These are phyloP conservation scores for Leptobrachium ailaonicum DNA, from an alignment of 2,113 vertebrate genomes.

Conservation along the genomic window DNA sequence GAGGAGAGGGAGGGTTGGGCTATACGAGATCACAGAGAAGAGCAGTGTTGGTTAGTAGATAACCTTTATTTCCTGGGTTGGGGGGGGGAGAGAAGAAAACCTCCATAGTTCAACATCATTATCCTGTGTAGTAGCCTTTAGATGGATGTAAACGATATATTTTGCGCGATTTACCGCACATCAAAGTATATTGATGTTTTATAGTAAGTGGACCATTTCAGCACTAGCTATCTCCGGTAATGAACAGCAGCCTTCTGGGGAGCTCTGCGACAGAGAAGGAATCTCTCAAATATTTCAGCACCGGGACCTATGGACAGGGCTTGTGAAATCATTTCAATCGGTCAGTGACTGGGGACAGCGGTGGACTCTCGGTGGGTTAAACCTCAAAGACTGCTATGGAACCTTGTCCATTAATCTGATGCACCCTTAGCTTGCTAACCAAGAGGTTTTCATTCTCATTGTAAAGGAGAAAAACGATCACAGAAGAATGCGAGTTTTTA, in stretches of 20 bases:
- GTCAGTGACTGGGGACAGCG: not conserved
- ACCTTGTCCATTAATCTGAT: not conserved
- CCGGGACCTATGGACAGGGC: not conserved
- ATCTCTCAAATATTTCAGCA: not conserved
- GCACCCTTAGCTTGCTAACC: constrained; percentile 2
- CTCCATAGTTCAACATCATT: constrained; percentile 7
- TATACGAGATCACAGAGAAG: constrained; percentile 26
- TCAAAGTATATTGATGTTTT: not conserved
- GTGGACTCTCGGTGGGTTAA: not conserved
- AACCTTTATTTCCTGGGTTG: constrained; percentile 8
- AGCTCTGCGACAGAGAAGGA: not conserved
- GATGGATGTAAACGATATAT: not conserved
- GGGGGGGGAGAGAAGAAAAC: constrained; percentile 1
- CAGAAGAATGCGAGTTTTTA: constrained; percentile 2
- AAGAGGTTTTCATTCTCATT: constrained; percentile 13
- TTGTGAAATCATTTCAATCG: not conserved
- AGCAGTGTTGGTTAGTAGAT: constrained; percentile 36
- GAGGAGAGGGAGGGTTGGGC: constrained; percentile 10
- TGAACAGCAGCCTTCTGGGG: not conserved
- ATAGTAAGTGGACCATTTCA: not conserved
- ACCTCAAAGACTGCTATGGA: constrained; percentile 15
- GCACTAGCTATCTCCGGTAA: constrained; percentile 11
- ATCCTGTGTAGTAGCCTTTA: constrained; percentile 13
- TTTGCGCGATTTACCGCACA: not conserved
- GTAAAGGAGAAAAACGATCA: constrained; percentile 1